phyloP scores from a whole-genome alignment of 1,140 invertebrate genomes.

The Saccostrea cuccullata region DNA sequence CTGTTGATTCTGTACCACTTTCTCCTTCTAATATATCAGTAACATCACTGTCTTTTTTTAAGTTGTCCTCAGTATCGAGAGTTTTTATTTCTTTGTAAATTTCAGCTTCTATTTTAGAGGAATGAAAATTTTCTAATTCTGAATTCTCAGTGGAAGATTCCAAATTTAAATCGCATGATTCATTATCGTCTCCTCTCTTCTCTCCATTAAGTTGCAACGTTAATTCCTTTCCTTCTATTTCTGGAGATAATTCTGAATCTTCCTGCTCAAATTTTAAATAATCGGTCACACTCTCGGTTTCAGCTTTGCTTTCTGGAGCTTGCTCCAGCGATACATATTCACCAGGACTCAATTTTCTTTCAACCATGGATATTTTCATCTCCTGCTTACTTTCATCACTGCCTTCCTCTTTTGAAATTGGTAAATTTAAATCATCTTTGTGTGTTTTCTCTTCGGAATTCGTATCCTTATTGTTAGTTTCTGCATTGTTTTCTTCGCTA shows the following conservation, averaged over 20 bases:
- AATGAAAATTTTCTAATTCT: not conserved
- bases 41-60: not conserved
- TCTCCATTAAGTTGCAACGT: not conserved
- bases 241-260: not conserved
- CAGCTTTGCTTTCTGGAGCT: not conserved
- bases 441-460: not conserved
- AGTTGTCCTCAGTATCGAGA: not conserved
- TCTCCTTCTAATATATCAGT: not conserved
- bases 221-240: not conserved
- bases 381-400: not conserved
- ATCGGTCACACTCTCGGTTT: not conserved
- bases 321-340: not conserved
- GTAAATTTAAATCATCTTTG: not conserved
- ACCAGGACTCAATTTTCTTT: not conserved
- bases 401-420: too few species aligned
- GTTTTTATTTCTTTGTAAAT: not conserved
- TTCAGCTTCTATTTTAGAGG: not conserved
- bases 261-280: conserved; percentile 3
- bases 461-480: not conserved
- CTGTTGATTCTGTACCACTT: not conserved
- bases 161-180: not conserved
- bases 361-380: not conserved
- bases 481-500: not conserved
- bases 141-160: not conserved
- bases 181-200: not conserved